A percentile compares a stretch with the other conserved stretches of the same genome.
phyloP scores from a whole-genome alignment of 2,113 vertebrate genomes.

The Tor tambroides region DNA sequence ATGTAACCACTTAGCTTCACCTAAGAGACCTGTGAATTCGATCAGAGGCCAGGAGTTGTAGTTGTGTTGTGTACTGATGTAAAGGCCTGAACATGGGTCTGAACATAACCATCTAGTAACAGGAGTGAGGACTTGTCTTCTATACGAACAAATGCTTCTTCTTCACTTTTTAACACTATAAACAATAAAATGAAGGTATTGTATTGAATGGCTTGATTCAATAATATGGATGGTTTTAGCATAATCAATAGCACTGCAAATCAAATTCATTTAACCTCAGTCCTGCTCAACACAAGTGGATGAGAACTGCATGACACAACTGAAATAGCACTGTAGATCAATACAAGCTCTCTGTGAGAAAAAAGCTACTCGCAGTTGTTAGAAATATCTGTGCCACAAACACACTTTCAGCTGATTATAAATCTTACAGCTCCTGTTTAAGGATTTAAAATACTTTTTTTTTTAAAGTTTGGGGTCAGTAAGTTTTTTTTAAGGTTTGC shows the following conservation, averaged over 20 bases:
- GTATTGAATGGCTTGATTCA: background rate
- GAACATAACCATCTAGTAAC: background rate
- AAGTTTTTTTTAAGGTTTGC: no score
- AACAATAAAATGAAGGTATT: background rate
- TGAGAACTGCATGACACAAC: background rate
- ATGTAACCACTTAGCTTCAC: constrained; percentile 38
- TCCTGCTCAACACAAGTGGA: constrained; percentile 15
- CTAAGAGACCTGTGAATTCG: constrained; percentile 14
- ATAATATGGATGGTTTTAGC: background rate
- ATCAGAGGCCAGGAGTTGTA: background rate
- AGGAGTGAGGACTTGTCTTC: background rate
- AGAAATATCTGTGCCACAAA: background rate
- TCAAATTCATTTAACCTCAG: background rate
- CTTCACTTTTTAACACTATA: background rate
- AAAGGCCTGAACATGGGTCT: background rate
- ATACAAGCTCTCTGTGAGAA: background rate
- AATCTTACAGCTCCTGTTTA: background rate
- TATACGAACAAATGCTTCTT: background rate
- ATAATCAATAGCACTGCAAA: constrained; percentile 1
- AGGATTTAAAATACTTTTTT: background rate
- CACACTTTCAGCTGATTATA: background rate
- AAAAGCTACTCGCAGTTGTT: background rate
- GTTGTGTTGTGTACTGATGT: constrained; percentile 6
- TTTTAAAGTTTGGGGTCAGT: no score
- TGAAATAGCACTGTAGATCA: constrained; percentile 11